Percentiles rank a stretch among this genome's conserved stretches.
These are phyloP conservation scores for Microctonus aethiopoides DNA, from an alignment of 2,888 invertebrate species.

Conservation along the genomic window DNA sequence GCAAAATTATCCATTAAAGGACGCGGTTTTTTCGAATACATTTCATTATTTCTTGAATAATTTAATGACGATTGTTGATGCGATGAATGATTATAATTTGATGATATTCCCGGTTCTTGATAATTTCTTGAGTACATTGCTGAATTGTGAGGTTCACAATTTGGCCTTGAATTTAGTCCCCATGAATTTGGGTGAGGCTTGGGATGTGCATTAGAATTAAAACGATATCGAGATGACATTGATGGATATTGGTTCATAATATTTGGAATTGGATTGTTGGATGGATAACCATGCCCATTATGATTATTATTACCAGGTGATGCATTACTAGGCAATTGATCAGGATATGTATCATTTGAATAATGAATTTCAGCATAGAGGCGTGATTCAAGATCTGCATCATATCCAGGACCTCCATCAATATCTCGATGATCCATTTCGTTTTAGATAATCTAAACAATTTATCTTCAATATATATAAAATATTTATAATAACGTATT, in stretches of 20 bases:
- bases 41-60: background rate
- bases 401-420: constrained; percentile 12
- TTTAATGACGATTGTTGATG: background rate
- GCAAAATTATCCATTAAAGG: background rate
- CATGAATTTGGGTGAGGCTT: background rate
- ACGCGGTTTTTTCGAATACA: background rate
- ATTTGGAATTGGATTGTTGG: background rate
- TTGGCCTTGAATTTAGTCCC: background rate
- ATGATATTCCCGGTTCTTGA: background rate
- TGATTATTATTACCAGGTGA: background rate
- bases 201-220: background rate
- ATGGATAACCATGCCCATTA: background rate
- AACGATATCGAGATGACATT: background rate
- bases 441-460: background rate
- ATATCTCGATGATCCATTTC: constrained; percentile 13
- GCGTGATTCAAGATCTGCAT: constrained; percentile 51
- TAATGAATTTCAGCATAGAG: constrained; percentile 59
- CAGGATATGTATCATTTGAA: constrained; percentile 43
- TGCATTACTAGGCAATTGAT: constrained; percentile 4
- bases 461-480: background rate
- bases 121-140: background rate
- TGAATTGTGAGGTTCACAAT: background rate
- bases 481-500: background rate
- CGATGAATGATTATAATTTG: background rate
- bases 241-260: background rate